Evolutionary conservation across 1,140 invertebrate genomes (phyloP).

Genomic region (Macrostomum lignano): DNA sequence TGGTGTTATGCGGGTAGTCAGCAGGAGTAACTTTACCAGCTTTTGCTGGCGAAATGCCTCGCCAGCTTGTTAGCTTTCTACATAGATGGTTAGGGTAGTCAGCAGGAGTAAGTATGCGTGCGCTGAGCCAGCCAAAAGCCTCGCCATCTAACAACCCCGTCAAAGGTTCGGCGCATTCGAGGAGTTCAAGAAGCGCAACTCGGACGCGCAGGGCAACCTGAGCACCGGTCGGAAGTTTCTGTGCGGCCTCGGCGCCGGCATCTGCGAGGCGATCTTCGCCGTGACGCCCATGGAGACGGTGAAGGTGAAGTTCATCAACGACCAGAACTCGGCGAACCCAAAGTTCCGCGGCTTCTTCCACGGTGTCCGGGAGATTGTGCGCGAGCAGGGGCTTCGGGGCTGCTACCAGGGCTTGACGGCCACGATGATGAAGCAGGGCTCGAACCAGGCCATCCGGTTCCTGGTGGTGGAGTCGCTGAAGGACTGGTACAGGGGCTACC

Average conservation of each 20-base stretch:
- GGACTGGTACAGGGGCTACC: slow-evolving; percentile 35
- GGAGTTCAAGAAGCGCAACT: slow-evolving; percentile 47
- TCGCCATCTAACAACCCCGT: too few species aligned
- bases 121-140: too few species aligned
- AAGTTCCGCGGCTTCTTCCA: slow-evolving; percentile 71
- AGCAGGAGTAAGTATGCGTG: too few species aligned
- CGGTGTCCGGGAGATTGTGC: slow-evolving; percentile 57
- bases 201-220: slow-evolving; percentile 47
- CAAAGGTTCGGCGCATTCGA: slow-evolving; percentile 94
- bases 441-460: slow-evolving; percentile 89
- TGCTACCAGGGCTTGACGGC: slow-evolving; percentile 74
- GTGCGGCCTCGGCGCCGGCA: slow-evolving; percentile 63
- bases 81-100: too few species aligned
- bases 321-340: slow-evolving; percentile 54
- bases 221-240: slow-evolving; percentile 42
- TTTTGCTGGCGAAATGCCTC: too few species aligned
- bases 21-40: too few species aligned
- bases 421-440: slow-evolving; percentile 86
- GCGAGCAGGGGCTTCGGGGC: slow-evolving; percentile 52
- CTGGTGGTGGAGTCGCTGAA: slow-evolving; percentile 85
- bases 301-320: slow-evolving; percentile 98
- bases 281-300: slow-evolving; percentile 98
- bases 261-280: slow-evolving; percentile 69
- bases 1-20: too few species aligned
- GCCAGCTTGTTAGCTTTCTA: too few species aligned